phyloP scores from a whole-genome alignment of 2,113 vertebrate genomes.

The Gymnobelideus leadbeateri region DNA sequence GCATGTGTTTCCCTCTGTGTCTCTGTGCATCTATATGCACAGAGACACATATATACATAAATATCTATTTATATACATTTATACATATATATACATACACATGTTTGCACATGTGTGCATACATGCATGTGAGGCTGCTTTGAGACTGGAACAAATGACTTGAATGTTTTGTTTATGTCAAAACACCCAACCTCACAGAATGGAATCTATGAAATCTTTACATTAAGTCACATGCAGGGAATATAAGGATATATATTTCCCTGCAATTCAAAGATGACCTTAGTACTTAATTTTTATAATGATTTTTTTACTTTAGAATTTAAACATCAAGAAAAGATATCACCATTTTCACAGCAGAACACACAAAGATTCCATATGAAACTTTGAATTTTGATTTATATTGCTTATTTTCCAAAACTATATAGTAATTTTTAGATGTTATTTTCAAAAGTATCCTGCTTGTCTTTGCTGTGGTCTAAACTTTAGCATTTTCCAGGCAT shows the following conservation, averaged over 20 bases:
- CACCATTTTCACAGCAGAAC: not conserved
- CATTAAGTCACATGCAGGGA: not conserved
- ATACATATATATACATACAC: not conserved
- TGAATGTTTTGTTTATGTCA: not conserved
- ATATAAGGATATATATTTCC: not conserved
- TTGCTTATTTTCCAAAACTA: not conserved
- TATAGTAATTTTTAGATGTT: not conserved
- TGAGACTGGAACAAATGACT: not conserved
- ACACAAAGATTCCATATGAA: not conserved
- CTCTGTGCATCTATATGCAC: too few species aligned
- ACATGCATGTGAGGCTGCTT: not conserved
- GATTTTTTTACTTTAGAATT: not conserved
- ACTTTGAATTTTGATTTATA: not conserved
- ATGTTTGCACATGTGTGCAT: not conserved
- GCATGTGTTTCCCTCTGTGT: not conserved
- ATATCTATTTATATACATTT: not conserved
- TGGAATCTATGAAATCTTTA: not conserved
- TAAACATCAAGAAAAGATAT: not conserved
- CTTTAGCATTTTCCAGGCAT: not conserved
- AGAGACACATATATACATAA: not conserved
- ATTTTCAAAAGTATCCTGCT: not conserved
- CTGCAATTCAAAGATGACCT: not conserved
- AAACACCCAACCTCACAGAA: not conserved
- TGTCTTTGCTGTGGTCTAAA: not conserved
- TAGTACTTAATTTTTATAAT: not conserved